Evolutionary conservation across 37 sponge, comb jelly and placozoan species (phyloP).

Genomic region (Sycon ciliatum): DNA sequence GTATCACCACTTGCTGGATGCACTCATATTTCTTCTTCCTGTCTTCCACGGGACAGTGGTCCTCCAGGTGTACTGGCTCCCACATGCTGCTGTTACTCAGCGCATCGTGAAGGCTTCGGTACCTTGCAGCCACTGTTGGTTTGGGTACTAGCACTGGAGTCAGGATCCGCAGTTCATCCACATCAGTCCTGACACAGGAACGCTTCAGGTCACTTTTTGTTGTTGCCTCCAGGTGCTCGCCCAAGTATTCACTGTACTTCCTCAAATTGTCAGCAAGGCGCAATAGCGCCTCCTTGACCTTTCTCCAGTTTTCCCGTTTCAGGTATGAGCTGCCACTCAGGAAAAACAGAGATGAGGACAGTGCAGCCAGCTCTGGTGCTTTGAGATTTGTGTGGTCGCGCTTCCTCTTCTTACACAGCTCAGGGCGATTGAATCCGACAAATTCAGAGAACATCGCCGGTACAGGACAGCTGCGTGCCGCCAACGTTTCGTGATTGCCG

Average conservation of each 20-base stretch:
- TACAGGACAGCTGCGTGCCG: slow-evolving; percentile 15
- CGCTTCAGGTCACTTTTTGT: slow-evolving; percentile 18
- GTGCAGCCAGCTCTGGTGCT: slow-evolving; percentile 10
- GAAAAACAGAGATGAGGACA: slow-evolving; percentile 30
- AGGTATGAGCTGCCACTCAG: slow-evolving; percentile 31
- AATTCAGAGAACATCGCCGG: slow-evolving; percentile 30
- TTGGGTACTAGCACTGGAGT: not conserved
- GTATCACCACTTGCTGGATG: slow-evolving; percentile 33
- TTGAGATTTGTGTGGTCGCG: slow-evolving; percentile 21
- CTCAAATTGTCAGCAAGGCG: slow-evolving; percentile 42
- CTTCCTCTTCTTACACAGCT: slow-evolving; percentile 23
- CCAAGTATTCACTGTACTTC: slow-evolving; percentile 34
- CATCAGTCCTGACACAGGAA: slow-evolving; percentile 24
- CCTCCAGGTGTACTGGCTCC: slow-evolving; percentile 33
- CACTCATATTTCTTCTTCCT: slow-evolving; percentile 31
- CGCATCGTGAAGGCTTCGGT: slow-evolving; percentile 32
- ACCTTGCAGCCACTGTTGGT: slow-evolving; percentile 29
- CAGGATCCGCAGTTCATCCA: slow-evolving; percentile 30
- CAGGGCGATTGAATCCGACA: slow-evolving; percentile 41
- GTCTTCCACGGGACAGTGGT: slow-evolving; percentile 22
- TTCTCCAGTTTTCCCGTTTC: slow-evolving; percentile 28
- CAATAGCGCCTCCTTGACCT: slow-evolving; percentile 25
- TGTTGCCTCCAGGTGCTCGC: slow-evolving; percentile 20
- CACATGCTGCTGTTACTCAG: slow-evolving; percentile 2
- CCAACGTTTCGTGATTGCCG: slow-evolving; percentile 39